Base-by-base conservation (phyloP, 2,797 vertebrate species). In the Semaprochilodus insignis region DNA sequence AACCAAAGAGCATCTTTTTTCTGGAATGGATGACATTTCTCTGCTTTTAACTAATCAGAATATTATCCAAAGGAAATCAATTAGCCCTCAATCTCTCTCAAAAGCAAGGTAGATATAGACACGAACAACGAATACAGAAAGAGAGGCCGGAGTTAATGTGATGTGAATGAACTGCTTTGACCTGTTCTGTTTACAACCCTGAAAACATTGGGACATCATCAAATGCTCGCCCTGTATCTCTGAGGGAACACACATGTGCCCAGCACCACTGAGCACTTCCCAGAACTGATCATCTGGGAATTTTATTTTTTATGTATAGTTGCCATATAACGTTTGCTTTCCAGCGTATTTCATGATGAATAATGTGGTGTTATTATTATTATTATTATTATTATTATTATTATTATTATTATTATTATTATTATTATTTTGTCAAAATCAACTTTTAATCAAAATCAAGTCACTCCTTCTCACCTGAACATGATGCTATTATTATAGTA, bases 11-110 rank as follows among this genome's bases (percentile, higher is more conserved):
- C 34, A 69, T 69, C 66, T 51, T 19, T n/a, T 40, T 25, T 48
- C n/a, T 25, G 4, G n/a, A 14, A 16, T 15, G 40, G n/a, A 25
- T 71, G 40, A 51, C 69, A 14, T 71, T 6, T 25, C 2, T 40
- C 40, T 14, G 19, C 17, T 54, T 72, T 70, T 62, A 15, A 48
- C 16, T 27, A 19, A 62, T 54, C 13, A 54, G 57, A 74, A 65
- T 63, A 74, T 74, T 44, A 67, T 44, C 23, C 1, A 65, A 36
- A 65, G 48, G 27, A 52, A 63, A 80, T 36, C 44, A 72, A 80
- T 62, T 19, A 66, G 48, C 51, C 62, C 11, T 66, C 66, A 51
- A 21, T 34, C 36, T 34, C 78, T 62, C 11, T 25, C 54, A 51
- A 60, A 71, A 48, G 36, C 54, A 72, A 5, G 44, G 78, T 4